Evolutionary conservation across 37 sponge, comb jelly and placozoan species (phyloP), one percentile per base, ranked within the genome.

Genomic region (Diacarnus erythraeanus): DNA sequence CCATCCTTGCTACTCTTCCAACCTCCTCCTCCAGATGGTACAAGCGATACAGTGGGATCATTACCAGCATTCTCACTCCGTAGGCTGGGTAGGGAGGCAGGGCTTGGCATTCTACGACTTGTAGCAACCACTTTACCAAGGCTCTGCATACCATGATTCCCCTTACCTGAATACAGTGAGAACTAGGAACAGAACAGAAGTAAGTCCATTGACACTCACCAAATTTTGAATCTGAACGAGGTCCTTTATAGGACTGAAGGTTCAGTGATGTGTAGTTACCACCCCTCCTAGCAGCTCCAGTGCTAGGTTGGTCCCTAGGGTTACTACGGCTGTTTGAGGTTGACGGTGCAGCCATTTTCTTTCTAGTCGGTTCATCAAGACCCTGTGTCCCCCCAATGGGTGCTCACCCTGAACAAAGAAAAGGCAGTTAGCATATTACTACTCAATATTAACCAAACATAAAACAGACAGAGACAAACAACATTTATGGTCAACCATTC

Each of bases 1-100:
- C 36, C 77, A 42, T 82, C 90, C 42, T 70, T 63, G 1, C 40
- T 42, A 34, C 69, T 77, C 66, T 83, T 90, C 74, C 94, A 90
- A 25, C 98, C 92, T 21, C 88, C 71, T 3, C 90, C 93, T 29
- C 91, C 92, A 22, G 81, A 56, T 26, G 98, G 98, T 21, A 94
- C 95, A 18, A 97, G 86, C 27, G 43, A 65, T 37, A 97, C 79
- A 38, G 59, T 88, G 21, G 95, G 95, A 59, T 97, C 95, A 57
- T 97, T 92, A 31, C 95, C 98, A 31, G 85, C 90, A 76, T 89
- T 80, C 63, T 94, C 92, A 41, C 82, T 89, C 31, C 89, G 83
- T 8, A 97, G 85, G 71, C 95, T 94, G 27, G 90, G 90, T 36
- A 94, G 82, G 27, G 84, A 78, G 39, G 83, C 95, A 15, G 98